Conservation (phyloP, 92 coral and sea anemone genomes). For the Siderastrea siderea region DNA sequence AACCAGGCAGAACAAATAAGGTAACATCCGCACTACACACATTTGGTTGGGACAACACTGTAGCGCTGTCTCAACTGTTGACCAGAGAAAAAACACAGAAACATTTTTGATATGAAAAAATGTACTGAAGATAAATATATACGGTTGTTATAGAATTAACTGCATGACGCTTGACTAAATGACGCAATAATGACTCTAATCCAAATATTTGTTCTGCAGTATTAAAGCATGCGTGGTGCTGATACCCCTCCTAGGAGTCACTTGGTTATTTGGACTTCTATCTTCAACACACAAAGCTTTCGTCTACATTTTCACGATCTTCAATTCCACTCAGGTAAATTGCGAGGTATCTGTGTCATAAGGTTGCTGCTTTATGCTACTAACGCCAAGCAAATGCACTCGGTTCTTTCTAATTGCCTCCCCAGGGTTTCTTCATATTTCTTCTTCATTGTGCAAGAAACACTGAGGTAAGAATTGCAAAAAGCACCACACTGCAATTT, state of each 20-base stretch:
- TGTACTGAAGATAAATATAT: background rate
- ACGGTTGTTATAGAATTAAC: too few relatives aligned
- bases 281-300: constrained; percentile 32
- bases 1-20: constrained; percentile 29
- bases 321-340: constrained; percentile 44
- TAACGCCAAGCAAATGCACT: background rate
- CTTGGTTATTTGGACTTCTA: constrained; percentile 38
- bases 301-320: constrained; percentile 34
- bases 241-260: constrained; percentile 31
- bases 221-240: constrained; percentile 26
- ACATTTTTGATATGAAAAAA: too few relatives aligned
- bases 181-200: too few relatives aligned
- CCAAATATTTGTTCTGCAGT: background rate
- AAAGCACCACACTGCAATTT: background rate
- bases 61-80: too few relatives aligned
- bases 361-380: background rate
- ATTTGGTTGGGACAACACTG: background rate
- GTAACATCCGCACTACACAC: background rate
- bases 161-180: constrained; percentile 8
- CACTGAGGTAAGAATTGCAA: constrained; percentile 15
- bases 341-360: too few relatives aligned
- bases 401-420: background rate
- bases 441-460: constrained; percentile 40
- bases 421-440: constrained; percentile 44
- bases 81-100: too few relatives aligned